Percentiles rank a stretch among this genome's conserved stretches.
Evolutionary conservation across 2,888 invertebrate genomes (phyloP).

Genomic region (Gymnocheta viridis): DNA sequence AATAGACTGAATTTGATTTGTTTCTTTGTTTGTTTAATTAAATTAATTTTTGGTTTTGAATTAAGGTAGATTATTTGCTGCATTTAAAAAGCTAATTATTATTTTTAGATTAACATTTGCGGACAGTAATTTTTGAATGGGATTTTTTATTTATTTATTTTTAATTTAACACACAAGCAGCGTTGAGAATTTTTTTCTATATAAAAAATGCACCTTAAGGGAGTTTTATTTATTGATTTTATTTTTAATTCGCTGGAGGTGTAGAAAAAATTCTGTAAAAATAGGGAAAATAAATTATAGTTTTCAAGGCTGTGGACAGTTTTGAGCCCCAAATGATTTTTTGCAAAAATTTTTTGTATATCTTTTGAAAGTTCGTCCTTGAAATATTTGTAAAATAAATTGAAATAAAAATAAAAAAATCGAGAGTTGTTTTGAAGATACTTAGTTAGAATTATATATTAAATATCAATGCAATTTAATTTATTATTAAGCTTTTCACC

Average conservation of each 20-base stretch:
- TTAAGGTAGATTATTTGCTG: slow-evolving; percentile 63
- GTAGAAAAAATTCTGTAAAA: slow-evolving; percentile 62
- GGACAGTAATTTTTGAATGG: slow-evolving; percentile 45
- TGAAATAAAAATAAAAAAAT: background rate
- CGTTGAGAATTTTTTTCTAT: slow-evolving; percentile 32
- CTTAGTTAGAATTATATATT: too few species aligned
- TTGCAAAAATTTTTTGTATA: slow-evolving; percentile 42
- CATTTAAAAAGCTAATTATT: slow-evolving; percentile 53
- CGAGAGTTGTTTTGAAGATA: too few species aligned
- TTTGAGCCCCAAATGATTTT: slow-evolving; percentile 55
- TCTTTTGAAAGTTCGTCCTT: background rate
- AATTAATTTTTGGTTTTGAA: slow-evolving; percentile 70
- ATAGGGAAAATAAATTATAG: background rate
- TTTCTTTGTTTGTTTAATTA: slow-evolving; percentile 55
- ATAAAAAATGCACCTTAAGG: slow-evolving; percentile 48
- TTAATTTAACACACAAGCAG: background rate
- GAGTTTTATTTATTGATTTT: background rate
- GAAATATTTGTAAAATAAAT: background rate
- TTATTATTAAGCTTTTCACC: too few species aligned
- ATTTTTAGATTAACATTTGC: slow-evolving; percentile 49
- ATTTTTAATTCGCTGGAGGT: slow-evolving; percentile 1
- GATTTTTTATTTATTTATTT: slow-evolving; percentile 2
- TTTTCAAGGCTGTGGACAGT: background rate
- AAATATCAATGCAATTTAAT: too few species aligned
- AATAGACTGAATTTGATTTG: too few species aligned